Percentiles rank a stretch among this genome's conserved stretches.
These are phyloP conservation scores for Lutjanus erythropterus DNA, from an alignment of 2,113 vertebrate genomes.

Conservation along the genomic window DNA sequence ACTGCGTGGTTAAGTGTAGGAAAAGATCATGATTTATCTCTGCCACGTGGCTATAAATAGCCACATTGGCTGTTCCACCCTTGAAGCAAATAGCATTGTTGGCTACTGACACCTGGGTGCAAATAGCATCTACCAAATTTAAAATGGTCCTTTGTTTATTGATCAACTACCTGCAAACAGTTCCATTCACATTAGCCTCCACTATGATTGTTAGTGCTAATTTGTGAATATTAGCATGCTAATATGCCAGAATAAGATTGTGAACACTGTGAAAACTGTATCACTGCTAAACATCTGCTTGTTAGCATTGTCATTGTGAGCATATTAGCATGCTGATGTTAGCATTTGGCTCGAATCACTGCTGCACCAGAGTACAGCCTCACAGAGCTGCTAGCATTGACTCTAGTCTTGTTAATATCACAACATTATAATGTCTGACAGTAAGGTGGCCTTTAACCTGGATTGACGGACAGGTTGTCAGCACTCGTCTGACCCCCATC, in stretches of 20 bases:
- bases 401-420: background rate
- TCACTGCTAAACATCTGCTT: too few species aligned
- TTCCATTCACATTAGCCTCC: background rate
- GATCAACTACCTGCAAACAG: too few species aligned
- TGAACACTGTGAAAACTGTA: background rate
- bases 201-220: background rate
- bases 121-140: too few species aligned
- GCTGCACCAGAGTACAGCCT: background rate
- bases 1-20: too few species aligned
- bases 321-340: background rate
- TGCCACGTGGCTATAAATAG: too few species aligned
- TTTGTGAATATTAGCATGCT: background rate
- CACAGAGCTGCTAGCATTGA: background rate
- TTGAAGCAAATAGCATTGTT: too few species aligned
- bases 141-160: too few species aligned
- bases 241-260: background rate
- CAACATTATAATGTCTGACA: background rate
- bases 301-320: background rate
- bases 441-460: background rate
- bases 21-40: too few species aligned
- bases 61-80: too few species aligned
- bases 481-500: constrained; percentile 28
- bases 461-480: background rate
- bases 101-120: too few species aligned
- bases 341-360: background rate